Evolutionary conservation across 2,113 vertebrate genomes (phyloP), one percentile per base, ranked within the genome.

Genomic region (Poecile atricapillus): DNA sequence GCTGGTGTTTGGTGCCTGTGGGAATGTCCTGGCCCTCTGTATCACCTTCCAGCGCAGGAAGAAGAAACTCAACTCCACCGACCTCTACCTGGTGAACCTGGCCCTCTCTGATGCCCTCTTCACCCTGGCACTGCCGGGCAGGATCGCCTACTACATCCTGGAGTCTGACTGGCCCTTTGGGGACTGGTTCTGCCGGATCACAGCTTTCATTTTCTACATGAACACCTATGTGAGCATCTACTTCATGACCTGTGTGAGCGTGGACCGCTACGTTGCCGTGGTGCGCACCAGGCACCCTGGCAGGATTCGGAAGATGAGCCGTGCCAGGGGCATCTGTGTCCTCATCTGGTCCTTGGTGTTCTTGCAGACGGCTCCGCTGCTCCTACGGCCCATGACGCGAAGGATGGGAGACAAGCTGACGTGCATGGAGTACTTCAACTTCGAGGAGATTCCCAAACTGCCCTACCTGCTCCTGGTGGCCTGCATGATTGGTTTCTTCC

Each of bases 101-200:
- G 98, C 98, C 0, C 82, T 98, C 33, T 99, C 98, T 0, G 98
- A 99, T 16, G 95, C 98, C 64, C 97, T 99, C 56, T 99, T 99
- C 93, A 98, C 98, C 1, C 83, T 98, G 59, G 97, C 98, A 1
- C 94, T 99, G 73, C 98, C 98, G 0, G 97, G 98, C 25, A 98
- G 98, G 92, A 98, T 99, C 3, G 87, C 93, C 28, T 99, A 98
- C 85, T 99, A 98, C 35, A 78, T 98, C 44, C 96, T 98, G 50
- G 97, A 98, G 64, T 99, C 97, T 28, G 95, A 98, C 94, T 99
- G 99, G 98, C 98, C 98, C 17, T 98, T 99, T 1, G 98, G 98
- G 13, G 98, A 99, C 41, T 58, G 97, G 43, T 91, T 98, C 55
- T 99, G 98, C 93, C 96, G 98, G 59, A 71, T 96, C 82, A 98